These are phyloP conservation scores for Picus viridis DNA, from an alignment of 2,797 vertebrate genomes.

Conservation along the genomic window DNA sequence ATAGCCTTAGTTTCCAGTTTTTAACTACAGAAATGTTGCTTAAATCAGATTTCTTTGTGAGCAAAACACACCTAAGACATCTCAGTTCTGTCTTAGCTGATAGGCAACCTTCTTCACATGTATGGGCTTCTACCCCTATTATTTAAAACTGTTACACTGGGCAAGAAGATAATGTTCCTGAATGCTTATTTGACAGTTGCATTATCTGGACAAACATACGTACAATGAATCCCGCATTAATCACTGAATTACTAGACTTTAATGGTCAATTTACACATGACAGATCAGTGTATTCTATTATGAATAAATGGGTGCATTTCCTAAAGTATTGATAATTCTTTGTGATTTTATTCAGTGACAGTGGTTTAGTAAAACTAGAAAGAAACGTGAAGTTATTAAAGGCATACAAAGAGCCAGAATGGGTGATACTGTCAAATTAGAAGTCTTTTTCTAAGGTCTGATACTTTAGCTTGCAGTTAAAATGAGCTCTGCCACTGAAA, in stretches of 20 bases:
- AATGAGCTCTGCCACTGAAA: conserved; percentile 61
- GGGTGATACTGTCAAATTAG: conserved; percentile 15
- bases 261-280: background rate
- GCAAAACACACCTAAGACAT: background rate
- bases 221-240: background rate
- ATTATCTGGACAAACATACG: background rate
- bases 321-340: background rate
- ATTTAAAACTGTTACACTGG: background rate
- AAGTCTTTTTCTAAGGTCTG: conserved; percentile 15
- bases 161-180: background rate
- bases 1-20: background rate
- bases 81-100: background rate
- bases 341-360: background rate
- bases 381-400: background rate
- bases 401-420: background rate
- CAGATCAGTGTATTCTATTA: background rate
- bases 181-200: background rate
- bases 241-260: background rate
- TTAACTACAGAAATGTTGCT: background rate
- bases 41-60: background rate
- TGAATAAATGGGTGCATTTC: background rate
- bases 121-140: background rate
- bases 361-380: background rate
- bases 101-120: background rate
- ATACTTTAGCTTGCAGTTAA: conserved; percentile 44